These are phyloP conservation scores for Cyanoramphus novaezelandiae DNA, from an alignment of 2,113 vertebrate species.

Conservation along the genomic window DNA sequence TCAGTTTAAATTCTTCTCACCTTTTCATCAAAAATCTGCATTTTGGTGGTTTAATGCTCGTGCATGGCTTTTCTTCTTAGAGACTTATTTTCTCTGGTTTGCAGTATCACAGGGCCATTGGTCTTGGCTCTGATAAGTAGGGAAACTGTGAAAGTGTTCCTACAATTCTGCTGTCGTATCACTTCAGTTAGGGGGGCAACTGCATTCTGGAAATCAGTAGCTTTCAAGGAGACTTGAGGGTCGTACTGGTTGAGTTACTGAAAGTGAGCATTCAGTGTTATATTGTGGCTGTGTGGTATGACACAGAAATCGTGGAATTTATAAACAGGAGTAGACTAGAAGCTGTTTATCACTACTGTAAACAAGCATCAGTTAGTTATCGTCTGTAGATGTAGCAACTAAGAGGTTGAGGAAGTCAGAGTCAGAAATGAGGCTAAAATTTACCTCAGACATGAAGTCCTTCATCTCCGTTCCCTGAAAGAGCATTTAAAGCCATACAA, in stretches of 20 bases:
- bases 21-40: not conserved
- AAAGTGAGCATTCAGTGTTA: not conserved
- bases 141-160: not conserved
- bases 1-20: not conserved
- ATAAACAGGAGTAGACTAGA: not conserved
- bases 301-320: not conserved
- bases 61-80: not conserved
- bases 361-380: not conserved
- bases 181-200: not conserved
- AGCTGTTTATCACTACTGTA: not conserved
- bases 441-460: not conserved
- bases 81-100: not conserved
- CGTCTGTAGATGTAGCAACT: not conserved
- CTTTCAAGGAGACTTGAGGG: not conserved
- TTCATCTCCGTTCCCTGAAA: fast-evolving
- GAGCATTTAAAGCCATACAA: not conserved
- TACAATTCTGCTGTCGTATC: not conserved
- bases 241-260: not conserved
- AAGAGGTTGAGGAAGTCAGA: not conserved
- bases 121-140: not conserved
- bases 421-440: not conserved
- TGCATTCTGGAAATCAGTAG: not conserved
- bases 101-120: not conserved
- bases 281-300: not conserved
- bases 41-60: not conserved